phyloP scores from a whole-genome alignment of 2,888 invertebrate genomes.

The Sesia bembeciformis region DNA sequence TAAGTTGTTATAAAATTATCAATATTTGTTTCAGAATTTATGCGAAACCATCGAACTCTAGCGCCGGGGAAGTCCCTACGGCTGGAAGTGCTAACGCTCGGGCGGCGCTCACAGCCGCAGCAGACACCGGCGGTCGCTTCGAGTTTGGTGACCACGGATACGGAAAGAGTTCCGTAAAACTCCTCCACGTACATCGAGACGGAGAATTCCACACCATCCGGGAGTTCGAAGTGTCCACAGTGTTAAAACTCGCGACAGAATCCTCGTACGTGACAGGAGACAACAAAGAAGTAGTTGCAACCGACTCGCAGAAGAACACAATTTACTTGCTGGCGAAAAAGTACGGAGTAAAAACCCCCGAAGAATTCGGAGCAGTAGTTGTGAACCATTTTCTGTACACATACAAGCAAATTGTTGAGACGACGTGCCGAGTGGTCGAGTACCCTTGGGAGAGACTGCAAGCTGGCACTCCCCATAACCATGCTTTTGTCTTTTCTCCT shows the following conservation, averaged over 20 bases:
- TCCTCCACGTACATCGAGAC: constrained; percentile 80
- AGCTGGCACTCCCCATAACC: constrained; percentile 77
- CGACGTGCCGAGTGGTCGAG: constrained; percentile 80
- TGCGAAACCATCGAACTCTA: constrained; percentile 63
- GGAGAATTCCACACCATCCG: constrained; percentile 80
- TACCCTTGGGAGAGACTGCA: constrained; percentile 84
- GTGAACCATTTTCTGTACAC: constrained; percentile 83
- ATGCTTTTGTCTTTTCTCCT: constrained; percentile 84
- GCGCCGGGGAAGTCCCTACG: constrained; percentile 29
- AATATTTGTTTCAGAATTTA: constrained; percentile 47
- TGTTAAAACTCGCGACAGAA: constrained; percentile 79
- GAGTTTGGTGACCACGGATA: constrained; percentile 79
- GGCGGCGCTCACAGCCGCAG: constrained; percentile 43
- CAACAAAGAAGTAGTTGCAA: constrained; percentile 86
- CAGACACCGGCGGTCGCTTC: constrained; percentile 68
- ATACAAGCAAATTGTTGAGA: constrained; percentile 83
- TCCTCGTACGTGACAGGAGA: constrained; percentile 84
- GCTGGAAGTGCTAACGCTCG: constrained; percentile 14
- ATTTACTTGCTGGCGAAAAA: constrained; percentile 86
- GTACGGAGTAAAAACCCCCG: constrained; percentile 83
- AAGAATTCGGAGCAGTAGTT: constrained; percentile 83
- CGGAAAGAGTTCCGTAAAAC: constrained; percentile 84
- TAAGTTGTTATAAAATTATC: too few relatives aligned
- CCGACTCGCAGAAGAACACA: constrained; percentile 89
- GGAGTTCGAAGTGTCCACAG: constrained; percentile 83